phyloP scores from a whole-genome alignment of 1,140 invertebrate species.

The Globodera ellingtonae region DNA sequence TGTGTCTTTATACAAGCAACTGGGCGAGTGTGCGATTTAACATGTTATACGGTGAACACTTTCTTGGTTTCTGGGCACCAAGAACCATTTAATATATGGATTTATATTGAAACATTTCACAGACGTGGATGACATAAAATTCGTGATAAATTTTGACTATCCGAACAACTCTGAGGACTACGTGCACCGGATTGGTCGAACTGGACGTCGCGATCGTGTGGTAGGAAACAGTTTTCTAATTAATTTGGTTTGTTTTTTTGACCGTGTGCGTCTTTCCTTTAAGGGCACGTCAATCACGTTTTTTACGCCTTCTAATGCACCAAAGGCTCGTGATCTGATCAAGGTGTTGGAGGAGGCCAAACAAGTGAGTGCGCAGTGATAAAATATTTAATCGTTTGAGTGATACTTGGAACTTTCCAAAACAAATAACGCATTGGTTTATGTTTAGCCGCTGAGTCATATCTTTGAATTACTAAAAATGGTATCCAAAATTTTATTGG shows the following conservation, averaged over 20 bases:
- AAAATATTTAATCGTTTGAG: too few species aligned
- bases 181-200: slow-evolving; percentile 82
- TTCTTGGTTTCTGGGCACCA: too few species aligned
- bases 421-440: background rate
- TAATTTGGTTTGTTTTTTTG: slow-evolving; percentile 24
- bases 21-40: too few species aligned
- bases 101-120: slow-evolving; percentile 9
- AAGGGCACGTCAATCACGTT: slow-evolving; percentile 94
- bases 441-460: background rate
- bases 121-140: slow-evolving; percentile 98
- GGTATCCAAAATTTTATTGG: too few species aligned
- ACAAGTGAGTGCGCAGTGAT: slow-evolving; percentile 34
- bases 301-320: slow-evolving; percentile 85
- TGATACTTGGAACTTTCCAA: background rate
- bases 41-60: too few species aligned
- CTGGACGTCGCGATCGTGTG: slow-evolving; percentile 10
- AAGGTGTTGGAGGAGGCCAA: slow-evolving; percentile 60
- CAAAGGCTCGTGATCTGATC: slow-evolving; percentile 59
- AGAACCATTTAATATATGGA: too few species aligned
- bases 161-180: slow-evolving; percentile 97
- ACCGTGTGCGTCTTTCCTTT: too few species aligned
- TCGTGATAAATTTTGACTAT: slow-evolving; percentile 99
- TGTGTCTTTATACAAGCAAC: too few species aligned
- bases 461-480: too few species aligned
- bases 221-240: background rate